Conservation (phyloP, 2,113 vertebrate genomes). For the Danionella cerebrum region DNA sequence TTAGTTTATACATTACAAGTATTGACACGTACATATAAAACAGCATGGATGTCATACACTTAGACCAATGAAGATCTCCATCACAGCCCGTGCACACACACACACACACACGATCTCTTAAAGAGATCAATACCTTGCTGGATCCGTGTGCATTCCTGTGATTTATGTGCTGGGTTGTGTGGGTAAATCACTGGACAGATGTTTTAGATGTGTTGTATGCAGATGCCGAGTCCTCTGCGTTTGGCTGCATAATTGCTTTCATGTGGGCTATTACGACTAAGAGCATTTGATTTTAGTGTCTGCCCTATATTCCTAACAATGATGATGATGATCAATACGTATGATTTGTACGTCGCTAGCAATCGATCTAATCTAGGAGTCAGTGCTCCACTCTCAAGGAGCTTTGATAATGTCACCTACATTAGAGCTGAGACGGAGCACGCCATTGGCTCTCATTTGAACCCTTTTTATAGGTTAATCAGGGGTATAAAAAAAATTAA, state of each 20-base stretch:
- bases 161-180: conserved; percentile 66
- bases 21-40: conserved; percentile 68
- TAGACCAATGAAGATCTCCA: conserved; percentile 23
- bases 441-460: not conserved
- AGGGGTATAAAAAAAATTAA: not conserved
- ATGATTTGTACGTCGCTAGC: conserved; percentile 83
- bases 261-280: conserved; percentile 93
- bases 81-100: not conserved
- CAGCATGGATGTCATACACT: conserved; percentile 57
- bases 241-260: conserved; percentile 87
- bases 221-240: conserved; percentile 57
- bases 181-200: conserved; percentile 64
- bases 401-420: conserved; percentile 67
- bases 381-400: conserved; percentile 75
- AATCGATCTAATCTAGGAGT: conserved; percentile 77
- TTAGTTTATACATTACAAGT: conserved; percentile 66
- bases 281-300: conserved; percentile 86
- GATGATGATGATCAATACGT: conserved; percentile 82
- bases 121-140: not conserved
- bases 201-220: conserved; percentile 56
- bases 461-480: not conserved
- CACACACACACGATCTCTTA: not conserved
- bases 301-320: conserved; percentile 78
- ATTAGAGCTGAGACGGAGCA: conserved; percentile 36
- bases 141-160: conserved; percentile 37